Conservation (phyloP, 2,797 vertebrate species). For the Todus mexicanus region DNA sequence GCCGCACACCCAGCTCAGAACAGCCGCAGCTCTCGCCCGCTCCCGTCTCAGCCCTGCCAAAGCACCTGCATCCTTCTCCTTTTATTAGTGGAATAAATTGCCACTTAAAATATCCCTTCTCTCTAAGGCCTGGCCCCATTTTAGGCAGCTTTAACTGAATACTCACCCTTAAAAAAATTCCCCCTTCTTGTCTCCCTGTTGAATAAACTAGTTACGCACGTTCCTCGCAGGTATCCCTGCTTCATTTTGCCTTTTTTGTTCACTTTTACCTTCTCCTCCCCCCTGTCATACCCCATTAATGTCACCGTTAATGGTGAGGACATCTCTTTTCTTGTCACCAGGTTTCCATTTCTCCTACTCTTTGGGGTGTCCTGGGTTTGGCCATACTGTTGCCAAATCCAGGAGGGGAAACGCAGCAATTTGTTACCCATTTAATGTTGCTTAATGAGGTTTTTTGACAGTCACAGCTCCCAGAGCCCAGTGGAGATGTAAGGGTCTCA, state of each 20-base stretch:
- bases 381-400: not conserved
- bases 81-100: constrained; percentile 44
- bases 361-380: not conserved
- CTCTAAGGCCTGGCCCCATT: not conserved
- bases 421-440: not conserved
- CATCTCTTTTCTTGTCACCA: not conserved
- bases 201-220: not conserved
- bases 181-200: not conserved
- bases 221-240: not conserved
- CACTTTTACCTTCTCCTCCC: not conserved
- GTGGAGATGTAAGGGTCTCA: not conserved
- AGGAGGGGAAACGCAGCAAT: not conserved
- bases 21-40: not conserved
- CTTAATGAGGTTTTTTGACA: not conserved
- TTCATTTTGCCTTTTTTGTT: not conserved
- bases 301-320: not conserved
- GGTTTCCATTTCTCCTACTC: not conserved
- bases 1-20: not conserved
- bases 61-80: constrained; percentile 20
- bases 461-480: not conserved
- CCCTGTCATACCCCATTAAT: not conserved
- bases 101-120: constrained; percentile 37
- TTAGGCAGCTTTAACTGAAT: not conserved
- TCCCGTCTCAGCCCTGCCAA: not conserved
- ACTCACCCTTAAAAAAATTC: not conserved